Evolutionary conservation across 2,888 invertebrate genomes (phyloP), one percentile per base, ranked within the genome.

Genomic region (Leptarthrus brevirostris): DNA sequence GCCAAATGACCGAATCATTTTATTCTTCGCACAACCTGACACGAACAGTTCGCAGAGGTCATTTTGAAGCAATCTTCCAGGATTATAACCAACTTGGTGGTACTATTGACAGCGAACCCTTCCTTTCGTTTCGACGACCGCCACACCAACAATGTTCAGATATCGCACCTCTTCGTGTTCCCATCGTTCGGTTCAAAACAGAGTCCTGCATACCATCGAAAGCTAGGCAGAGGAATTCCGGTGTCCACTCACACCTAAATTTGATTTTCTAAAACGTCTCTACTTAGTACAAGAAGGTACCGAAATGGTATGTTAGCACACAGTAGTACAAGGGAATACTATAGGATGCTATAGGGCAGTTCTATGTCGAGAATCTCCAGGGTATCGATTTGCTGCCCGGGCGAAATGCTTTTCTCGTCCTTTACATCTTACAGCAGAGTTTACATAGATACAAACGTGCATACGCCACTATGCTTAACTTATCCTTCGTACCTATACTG

Each of bases 321-420:
- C 47, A 66, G 64, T 66, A 66, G 30, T 24, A 69, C 52, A 49
- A 34, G 52, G 18, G 69, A 8, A 34, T 47, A 30, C 76, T 73
- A 77, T 77, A 73, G 77, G 77, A 74, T 76, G 76, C 76, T 76
- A 77, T 75, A 77, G 74, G 76, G 76, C 49, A 77, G 76, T 77
- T 34, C 52, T 69, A 44, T 52, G 69, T 77, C 74, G 77, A 75
- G 76, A 79, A 77, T 79, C 78, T 78, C 78, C 77, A 76, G 79
- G 77, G 78, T 79, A 79, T 79, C 78, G 79, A 79, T 79, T 78
- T 79, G 77, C 77, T 77, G 77, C 77, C 78, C 77, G 76, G 75
- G 77, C 76, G 75, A 77, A 77, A 78, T 77, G 74, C 75, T 77
- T 76, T 77, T 66, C 76, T 75, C 76, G 73, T 76, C 77, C 76